These are phyloP conservation scores for Epicauta chinensis DNA, from an alignment of 1,140 invertebrate genomes.

Conservation along the genomic window DNA sequence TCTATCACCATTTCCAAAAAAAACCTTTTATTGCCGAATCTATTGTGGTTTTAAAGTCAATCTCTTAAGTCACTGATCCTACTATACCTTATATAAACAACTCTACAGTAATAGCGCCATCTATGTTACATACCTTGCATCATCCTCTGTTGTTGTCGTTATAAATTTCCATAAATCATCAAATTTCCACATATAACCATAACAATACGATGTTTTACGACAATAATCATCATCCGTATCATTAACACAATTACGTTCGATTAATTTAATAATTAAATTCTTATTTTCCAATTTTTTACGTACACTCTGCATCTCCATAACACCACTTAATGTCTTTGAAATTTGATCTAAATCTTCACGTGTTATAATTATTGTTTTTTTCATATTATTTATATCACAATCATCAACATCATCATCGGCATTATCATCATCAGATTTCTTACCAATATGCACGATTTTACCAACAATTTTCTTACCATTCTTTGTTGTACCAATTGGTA, in stretches of 20 bases:
- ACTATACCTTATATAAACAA: no score
- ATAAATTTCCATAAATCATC: neutral
- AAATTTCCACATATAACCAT: constrained; percentile 22
- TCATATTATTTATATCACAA: neutral
- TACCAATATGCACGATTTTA: constrained; percentile 27
- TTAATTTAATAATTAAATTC: constrained; percentile 15
- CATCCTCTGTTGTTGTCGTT: no score
- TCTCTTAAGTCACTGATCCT: no score
- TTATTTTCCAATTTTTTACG: constrained; percentile 23
- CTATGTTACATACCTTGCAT: no score
- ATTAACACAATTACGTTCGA: constrained; percentile 19
- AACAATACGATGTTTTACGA: constrained; percentile 18
- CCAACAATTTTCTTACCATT: constrained; percentile 26
- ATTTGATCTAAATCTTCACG: constrained; percentile 24
- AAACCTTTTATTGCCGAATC: no score
- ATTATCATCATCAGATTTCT: neutral
- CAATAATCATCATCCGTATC: constrained; percentile 1
- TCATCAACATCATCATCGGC: neutral
- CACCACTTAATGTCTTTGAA: constrained; percentile 19
- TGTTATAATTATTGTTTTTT: neutral
- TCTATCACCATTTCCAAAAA: no score
- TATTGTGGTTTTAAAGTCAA: no score
- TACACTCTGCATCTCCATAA: constrained; percentile 30
- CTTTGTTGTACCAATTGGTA: constrained; percentile 22
- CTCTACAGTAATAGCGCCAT: no score